Base-by-base conservation (phyloP, 2,888 invertebrate genomes). In the Archaeoteleia sp. region DNA sequence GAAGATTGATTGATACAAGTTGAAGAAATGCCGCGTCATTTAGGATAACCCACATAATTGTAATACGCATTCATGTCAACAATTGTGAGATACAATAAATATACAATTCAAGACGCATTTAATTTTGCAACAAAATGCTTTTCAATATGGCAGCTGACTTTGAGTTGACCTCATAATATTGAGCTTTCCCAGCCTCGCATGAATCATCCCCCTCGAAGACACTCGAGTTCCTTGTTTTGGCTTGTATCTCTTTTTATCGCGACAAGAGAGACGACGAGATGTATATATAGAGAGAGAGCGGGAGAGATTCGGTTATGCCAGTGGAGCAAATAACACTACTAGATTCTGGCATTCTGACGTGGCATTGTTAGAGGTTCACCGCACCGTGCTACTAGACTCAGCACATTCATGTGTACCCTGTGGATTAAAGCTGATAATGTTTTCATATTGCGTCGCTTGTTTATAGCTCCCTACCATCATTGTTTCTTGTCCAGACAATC, bases 381-480 rank as follows among this genome's bases (percentile, higher is more conserved):
- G 54, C 70, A 72, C 69, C 57, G 68, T 70, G 76, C 67, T 67
- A 65, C 78, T 80, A 77, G 81, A 78, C 83, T 84, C 85, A 82
- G 84, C 85, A 83, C 82, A 84, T 84, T 84, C 78, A 78, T 83
- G 82, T 85, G 76, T 85, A 77, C 81, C 76, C 73, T 76, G 71
- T 77, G 79, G 85, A 82, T 85, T 81, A 80, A 76, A 74, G 71
- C 77, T 79, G 79, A 80, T 78, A 81, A 81, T 81, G 81, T 84
- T 84, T 84, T 84, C 84, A 84, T 84, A 83, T 84, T 78, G 82
- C 80, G 76, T 70, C 63, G 71, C 61, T 51, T 71, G 68, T 68
- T 68, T 62, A 66, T 54, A 67, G 51, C 49, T 49, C 58, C 32
- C 23, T 25, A 13, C 40, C 43, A 62, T 58, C 68, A 62, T 71